These are phyloP conservation scores for Meteorus colon DNA, from an alignment of 2,888 invertebrate genomes.

Conservation along the genomic window DNA sequence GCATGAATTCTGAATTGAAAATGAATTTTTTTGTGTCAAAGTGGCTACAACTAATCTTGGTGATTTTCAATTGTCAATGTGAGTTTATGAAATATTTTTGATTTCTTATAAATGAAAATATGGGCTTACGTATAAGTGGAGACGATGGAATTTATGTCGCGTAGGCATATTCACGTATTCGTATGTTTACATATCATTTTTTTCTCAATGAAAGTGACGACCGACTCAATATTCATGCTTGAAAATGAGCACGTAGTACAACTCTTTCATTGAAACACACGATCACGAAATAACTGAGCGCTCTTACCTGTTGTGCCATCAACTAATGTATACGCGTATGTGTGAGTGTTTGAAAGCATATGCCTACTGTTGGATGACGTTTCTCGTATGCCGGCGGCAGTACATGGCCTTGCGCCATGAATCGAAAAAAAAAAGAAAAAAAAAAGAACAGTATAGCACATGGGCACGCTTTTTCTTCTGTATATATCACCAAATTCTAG, in stretches of 20 bases:
- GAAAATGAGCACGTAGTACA: not conserved
- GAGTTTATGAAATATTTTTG: not conserved
- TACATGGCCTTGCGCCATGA: not conserved
- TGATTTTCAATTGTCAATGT: not conserved
- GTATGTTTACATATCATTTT: not conserved
- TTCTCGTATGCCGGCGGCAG: not conserved
- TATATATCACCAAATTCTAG: not conserved
- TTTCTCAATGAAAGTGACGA: not conserved
- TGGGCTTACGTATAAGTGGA: too few relatives aligned
- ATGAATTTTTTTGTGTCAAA: not conserved
- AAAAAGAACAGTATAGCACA: not conserved
- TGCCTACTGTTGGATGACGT: not conserved
- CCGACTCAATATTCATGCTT: not conserved
- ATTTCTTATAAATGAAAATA: not conserved
- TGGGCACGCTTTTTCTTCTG: not conserved
- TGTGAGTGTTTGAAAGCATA: not conserved
- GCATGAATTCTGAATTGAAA: not conserved
- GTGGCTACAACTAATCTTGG: not conserved
- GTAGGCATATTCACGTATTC: not conserved
- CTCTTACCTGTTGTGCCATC: not conserved
- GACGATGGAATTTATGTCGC: too few relatives aligned
- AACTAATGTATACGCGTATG: not conserved
- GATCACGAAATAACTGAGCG: not conserved
- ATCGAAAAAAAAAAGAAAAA: not conserved
- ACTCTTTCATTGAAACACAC: conserved; percentile 4